Percentiles rank a stretch among this genome's conserved stretches.
phyloP scores from a whole-genome alignment of 2,797 vertebrate genomes.

The Cuniculus paca region DNA sequence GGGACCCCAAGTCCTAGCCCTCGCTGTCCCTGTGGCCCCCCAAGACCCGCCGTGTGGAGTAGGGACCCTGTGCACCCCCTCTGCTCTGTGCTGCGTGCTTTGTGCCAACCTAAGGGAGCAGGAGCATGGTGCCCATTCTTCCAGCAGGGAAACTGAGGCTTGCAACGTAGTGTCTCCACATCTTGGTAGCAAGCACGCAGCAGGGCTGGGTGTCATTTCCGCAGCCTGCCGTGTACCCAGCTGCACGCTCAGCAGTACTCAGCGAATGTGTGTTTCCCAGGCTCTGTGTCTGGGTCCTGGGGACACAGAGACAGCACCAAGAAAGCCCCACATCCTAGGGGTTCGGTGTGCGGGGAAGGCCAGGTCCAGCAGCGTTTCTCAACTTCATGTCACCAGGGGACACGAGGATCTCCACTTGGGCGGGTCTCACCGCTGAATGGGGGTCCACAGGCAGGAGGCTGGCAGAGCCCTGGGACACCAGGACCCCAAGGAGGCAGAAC shows the following conservation, averaged over 20 bases:
- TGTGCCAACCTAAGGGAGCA: neutral
- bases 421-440: neutral
- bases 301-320: too few relatives aligned
- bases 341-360: neutral
- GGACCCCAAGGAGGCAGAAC: neutral
- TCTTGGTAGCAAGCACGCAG: neutral
- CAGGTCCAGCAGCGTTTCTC: neutral
- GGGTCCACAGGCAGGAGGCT: neutral
- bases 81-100: neutral
- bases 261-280: too few relatives aligned
- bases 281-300: neutral
- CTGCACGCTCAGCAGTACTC: too few relatives aligned
- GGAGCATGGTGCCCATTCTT: neutral
- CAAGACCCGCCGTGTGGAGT: too few relatives aligned
- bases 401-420: rapidly evolving
- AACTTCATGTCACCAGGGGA: neutral
- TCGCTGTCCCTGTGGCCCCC: neutral
- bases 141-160: neutral
- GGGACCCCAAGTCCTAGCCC: neutral
- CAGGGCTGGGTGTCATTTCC: neutral
- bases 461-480: too few relatives aligned
- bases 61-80: too few relatives aligned
- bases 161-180: neutral
- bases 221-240: rapidly evolving
- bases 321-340: too few relatives aligned